These are phyloP conservation scores for Xestia xanthographa DNA, from an alignment of 2,888 invertebrate genomes.

Conservation along the genomic window DNA sequence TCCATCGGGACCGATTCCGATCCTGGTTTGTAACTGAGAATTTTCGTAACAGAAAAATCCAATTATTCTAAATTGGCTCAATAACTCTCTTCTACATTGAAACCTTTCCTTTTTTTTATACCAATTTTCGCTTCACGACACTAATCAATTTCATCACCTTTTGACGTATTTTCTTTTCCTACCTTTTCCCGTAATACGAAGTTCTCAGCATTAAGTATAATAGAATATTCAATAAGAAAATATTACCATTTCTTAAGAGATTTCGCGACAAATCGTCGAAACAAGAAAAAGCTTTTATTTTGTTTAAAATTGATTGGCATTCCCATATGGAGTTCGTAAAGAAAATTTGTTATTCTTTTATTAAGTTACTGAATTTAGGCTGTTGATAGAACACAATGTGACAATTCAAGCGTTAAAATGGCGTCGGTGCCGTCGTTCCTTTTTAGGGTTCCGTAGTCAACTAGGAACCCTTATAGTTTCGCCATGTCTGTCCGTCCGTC, in stretches of 20 bases:
- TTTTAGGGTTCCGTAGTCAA: too few relatives aligned
- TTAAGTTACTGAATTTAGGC: constrained; percentile 27
- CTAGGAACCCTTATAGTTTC: too few relatives aligned
- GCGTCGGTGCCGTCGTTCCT: not conserved
- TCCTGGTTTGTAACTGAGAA: constrained; percentile 4
- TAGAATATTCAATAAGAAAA: constrained; percentile 61
- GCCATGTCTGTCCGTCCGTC: too few relatives aligned
- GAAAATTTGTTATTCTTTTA: constrained; percentile 31
- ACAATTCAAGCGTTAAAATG: constrained; percentile 40
- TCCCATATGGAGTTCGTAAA: constrained; percentile 34
- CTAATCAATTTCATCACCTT: constrained; percentile 43
- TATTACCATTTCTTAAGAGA: constrained; percentile 60
- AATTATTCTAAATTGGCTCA: constrained; percentile 48
- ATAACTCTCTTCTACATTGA: constrained; percentile 26
- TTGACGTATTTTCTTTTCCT: constrained; percentile 32
- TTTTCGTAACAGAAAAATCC: constrained; percentile 52
- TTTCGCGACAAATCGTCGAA: constrained; percentile 50
- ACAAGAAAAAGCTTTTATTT: constrained; percentile 66
- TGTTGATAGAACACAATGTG: constrained; percentile 24
- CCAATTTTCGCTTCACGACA: constrained; percentile 38
- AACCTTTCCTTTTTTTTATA: constrained; percentile 19
- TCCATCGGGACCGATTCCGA: constrained; percentile 7
- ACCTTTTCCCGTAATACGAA: not conserved
- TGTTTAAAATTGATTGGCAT: constrained; percentile 59
- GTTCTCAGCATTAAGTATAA: constrained; percentile 40